phyloP scores from a whole-genome alignment of 2,888 invertebrate genomes.

The Oscheius onirici region DNA sequence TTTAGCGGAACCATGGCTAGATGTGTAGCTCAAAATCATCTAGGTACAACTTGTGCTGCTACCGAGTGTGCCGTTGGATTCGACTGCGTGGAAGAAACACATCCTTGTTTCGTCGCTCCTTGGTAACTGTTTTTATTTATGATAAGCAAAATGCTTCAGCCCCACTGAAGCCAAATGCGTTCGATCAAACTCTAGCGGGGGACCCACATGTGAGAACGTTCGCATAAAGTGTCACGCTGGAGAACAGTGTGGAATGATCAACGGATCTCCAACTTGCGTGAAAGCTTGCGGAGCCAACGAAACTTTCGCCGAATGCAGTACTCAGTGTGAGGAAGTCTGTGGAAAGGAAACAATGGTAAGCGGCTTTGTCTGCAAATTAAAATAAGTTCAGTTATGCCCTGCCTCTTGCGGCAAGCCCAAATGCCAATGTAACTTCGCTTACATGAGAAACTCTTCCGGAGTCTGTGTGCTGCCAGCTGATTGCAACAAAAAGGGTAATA shows the following conservation, averaged over 20 bases:
- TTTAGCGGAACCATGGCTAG: neutral
- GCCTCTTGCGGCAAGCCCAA: constrained; percentile 7
- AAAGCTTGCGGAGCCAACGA: constrained; percentile 4
- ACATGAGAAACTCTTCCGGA: neutral
- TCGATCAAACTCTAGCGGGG: neutral
- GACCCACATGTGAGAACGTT: constrained; percentile 11
- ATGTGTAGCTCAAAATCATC: constrained; percentile 3
- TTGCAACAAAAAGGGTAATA: constrained; percentile 2
- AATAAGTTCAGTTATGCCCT: neutral
- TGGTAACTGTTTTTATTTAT: neutral
- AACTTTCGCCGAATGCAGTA: constrained; percentile 14
- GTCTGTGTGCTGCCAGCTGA: constrained; percentile 8
- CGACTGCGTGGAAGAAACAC: constrained; percentile 11
- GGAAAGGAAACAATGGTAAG: constrained; percentile 9
- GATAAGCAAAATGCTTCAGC: neutral
- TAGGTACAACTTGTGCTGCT: neutral
- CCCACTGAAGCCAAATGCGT: neutral
- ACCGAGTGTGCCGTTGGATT: neutral
- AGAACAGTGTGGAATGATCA: constrained; percentile 18
- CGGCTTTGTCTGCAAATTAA: neutral
- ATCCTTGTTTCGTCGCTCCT: constrained; percentile 21
- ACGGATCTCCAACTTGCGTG: constrained; percentile 17
- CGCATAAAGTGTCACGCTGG: constrained; percentile 12
- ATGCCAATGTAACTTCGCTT: constrained; percentile 13
- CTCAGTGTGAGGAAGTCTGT: constrained; percentile 6